Percentiles rank a stretch among this genome's conserved stretches.
Evolutionary conservation across 1,140 invertebrate genomes (phyloP).

Genomic region (Camponotus floridanus): DNA sequence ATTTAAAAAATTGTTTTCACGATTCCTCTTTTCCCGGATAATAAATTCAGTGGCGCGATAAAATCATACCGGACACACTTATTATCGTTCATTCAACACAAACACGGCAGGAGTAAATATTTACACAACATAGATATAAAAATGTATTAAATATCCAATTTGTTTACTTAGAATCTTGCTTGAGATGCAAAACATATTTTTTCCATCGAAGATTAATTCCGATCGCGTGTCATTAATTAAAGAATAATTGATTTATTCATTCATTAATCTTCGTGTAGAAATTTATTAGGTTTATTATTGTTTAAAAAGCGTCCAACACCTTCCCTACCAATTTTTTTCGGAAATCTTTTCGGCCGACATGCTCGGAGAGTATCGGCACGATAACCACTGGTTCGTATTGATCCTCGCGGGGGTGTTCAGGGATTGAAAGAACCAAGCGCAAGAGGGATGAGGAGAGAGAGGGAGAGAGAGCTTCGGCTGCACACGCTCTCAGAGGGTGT

Average conservation of each 20-base stretch:
- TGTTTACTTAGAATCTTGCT: neutral
- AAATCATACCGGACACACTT: neutral
- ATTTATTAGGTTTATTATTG: slow-evolving; percentile 73
- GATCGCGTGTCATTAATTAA: slow-evolving; percentile 64
- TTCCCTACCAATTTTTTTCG: slow-evolving; percentile 35
- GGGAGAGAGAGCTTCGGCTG: slow-evolving; percentile 28
- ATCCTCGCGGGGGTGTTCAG: slow-evolving; percentile 78
- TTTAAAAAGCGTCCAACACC: slow-evolving; percentile 46
- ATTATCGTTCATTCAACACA: neutral
- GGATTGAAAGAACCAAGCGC: slow-evolving; percentile 57
- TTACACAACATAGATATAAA: neutral
- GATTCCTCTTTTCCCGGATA: neutral
- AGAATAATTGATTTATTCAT: slow-evolving; percentile 70
- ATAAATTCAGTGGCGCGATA: neutral
- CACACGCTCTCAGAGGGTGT: slow-evolving; percentile 34
- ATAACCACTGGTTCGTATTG: slow-evolving; percentile 82
- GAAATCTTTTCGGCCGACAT: slow-evolving; percentile 70
- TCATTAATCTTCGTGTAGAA: slow-evolving; percentile 18
- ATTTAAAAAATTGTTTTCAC: slow-evolving; percentile 39
- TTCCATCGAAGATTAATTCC: neutral
- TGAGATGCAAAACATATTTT: neutral
- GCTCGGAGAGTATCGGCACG: slow-evolving; percentile 76
- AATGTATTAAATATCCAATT: neutral
- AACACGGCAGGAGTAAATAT: neutral
- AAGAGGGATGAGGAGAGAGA: slow-evolving; percentile 35